These are phyloP conservation scores for Microplitis deprimator DNA, from an alignment of 2,888 invertebrate genomes.

Conservation along the genomic window DNA sequence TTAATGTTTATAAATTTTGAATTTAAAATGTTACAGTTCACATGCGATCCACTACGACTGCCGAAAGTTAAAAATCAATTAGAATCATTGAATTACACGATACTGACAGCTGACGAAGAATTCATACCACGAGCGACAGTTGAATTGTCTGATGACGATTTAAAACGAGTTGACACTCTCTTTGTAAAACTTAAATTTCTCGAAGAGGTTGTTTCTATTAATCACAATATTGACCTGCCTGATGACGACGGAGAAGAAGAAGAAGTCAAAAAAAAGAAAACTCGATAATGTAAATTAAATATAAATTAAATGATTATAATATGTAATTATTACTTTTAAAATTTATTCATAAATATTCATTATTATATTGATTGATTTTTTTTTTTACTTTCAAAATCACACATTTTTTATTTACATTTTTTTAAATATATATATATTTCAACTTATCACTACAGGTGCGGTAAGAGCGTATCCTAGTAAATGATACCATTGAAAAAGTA, in stretches of 20 bases:
- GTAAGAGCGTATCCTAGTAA: no score
- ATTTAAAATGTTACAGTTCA: slow-evolving; percentile 72
- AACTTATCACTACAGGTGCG: no score
- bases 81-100: slow-evolving; percentile 70
- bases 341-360: slow-evolving; percentile 17
- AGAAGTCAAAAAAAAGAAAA: background rate
- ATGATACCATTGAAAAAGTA: no score
- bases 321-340: slow-evolving; percentile 12
- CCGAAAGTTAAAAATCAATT: slow-evolving; percentile 72
- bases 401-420: background rate
- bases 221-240: slow-evolving; percentile 73
- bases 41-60: slow-evolving; percentile 73
- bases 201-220: slow-evolving; percentile 75
- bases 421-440: background rate
- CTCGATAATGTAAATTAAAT: slow-evolving; percentile 5
- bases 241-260: background rate
- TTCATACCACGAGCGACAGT: slow-evolving; percentile 72
- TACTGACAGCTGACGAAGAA: slow-evolving; percentile 72
- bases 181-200: slow-evolving; percentile 74
- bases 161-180: slow-evolving; percentile 71
- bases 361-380: slow-evolving; percentile 2
- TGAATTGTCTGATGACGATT: slow-evolving; percentile 72
- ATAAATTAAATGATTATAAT: slow-evolving; percentile 5
- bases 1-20: no score
- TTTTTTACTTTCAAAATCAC: background rate